Evolutionary conservation across 2,888 invertebrate species (phyloP).

Genomic region (Meloe dianella): DNA sequence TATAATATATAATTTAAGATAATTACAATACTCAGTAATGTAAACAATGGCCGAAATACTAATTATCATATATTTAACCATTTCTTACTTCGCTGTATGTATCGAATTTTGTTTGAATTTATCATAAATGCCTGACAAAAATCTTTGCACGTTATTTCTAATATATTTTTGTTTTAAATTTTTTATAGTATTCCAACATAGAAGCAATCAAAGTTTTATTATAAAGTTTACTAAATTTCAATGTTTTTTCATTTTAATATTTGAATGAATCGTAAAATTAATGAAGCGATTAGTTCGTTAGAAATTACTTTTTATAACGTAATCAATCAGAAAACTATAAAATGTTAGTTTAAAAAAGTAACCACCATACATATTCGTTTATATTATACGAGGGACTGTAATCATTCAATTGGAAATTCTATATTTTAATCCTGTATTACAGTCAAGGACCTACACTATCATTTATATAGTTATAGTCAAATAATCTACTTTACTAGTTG

Average conservation of each 20-base stretch:
- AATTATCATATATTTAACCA: neutral
- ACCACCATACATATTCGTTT: neutral
- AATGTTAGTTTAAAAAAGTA: neutral
- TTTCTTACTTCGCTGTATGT: neutral
- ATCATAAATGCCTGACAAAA: neutral
- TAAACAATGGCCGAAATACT: neutral
- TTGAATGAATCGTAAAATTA: neutral
- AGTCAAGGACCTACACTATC: constrained; percentile 6
- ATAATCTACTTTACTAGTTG: constrained; percentile 9
- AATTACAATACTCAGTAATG: neutral
- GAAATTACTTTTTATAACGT: neutral
- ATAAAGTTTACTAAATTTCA: neutral
- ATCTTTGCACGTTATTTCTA: neutral
- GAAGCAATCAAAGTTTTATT: neutral
- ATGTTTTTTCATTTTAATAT: neutral
- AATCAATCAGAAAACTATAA: neutral
- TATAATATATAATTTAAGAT: neutral
- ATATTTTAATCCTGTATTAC: constrained; percentile 1
- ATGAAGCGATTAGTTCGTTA: neutral
- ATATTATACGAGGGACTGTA: neutral
- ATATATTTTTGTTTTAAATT: neutral
- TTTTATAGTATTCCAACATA: neutral
- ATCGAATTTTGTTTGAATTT: neutral
- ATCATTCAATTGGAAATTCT: constrained; percentile 6
- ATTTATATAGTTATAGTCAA: constrained; percentile 1